These are phyloP conservation scores for Oithona nana DNA, from an alignment of 2,888 invertebrate genomes.

Conservation along the genomic window DNA sequence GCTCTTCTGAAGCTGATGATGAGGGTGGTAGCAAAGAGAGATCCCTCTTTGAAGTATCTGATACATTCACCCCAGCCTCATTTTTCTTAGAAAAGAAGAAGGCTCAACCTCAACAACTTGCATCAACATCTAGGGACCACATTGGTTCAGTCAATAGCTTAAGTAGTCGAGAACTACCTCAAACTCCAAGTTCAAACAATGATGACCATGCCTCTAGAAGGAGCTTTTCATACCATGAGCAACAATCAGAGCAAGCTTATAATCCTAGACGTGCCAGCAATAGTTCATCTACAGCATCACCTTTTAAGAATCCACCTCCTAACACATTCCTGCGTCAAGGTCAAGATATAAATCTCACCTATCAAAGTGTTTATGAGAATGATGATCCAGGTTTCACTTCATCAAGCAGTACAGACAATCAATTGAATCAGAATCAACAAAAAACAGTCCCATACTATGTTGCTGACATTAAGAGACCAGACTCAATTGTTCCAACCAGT, in stretches of 20 bases:
- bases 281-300: no score
- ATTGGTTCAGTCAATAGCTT: not conserved
- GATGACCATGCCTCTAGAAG: not conserved
- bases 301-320: no score
- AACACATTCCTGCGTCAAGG: not conserved
- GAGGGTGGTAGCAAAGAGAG: not conserved
- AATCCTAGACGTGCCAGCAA: no score
- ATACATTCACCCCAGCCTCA: constrained; percentile 68
- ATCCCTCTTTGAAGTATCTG: constrained; percentile 25
- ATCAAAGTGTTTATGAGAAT: constrained; percentile 8
- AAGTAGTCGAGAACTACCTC: constrained; percentile 2
- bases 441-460: constrained; percentile 19
- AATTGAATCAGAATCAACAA: not conserved
- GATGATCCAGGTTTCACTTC: not conserved
- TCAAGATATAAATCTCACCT: constrained; percentile 1
- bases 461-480: constrained; percentile 18
- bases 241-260: no score
- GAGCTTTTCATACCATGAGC: no score
- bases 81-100: constrained; percentile 46
- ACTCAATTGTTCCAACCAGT: no score
- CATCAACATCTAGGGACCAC: not conserved
- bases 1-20: not conserved
- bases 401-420: not conserved
- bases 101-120: not conserved
- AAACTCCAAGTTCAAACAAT: not conserved